Evolutionary conservation across 2,113 vertebrate genomes (phyloP), one percentile per base, ranked within the genome.

Genomic region (Cottus gobio): DNA sequence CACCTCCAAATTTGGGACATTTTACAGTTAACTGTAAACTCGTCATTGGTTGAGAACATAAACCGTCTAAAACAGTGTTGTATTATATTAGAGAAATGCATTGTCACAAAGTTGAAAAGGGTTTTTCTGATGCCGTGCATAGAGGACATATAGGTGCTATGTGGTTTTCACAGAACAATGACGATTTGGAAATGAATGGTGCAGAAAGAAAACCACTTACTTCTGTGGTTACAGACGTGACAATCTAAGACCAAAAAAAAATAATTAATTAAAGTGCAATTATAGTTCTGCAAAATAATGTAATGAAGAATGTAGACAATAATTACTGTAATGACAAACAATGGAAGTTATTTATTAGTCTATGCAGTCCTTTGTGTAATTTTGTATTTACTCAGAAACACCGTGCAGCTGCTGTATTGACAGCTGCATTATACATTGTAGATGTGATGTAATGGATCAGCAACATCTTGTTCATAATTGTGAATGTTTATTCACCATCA

Each of bases 341-440:
- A n/a, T 65, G 54, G 34, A 37, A 77, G 10, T 30, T 90, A 92
- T 91, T 92, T 92, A 91, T 92, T 87, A 77, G 74, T 80, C 58
- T 50, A 50, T 42, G 18, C 60, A 75, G n/a, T 71, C n/a, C 54
- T 37, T 22, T 81, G 42, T 82, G 65, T 70, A n/a, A 58, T 63
- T 50, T 62, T 76, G 28, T 79, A 78, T 80, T 74, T 73, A 80
- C 67, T 82, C 42, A 72, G 30, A 69, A 71, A 30, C 72, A 12
- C 16, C 67, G 68, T 79, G 74, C 58, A 60, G 57, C 79, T 69
- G 26, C 44, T 67, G 71, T 69, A 70, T 71, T 50, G 15, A 80
- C 42, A 46, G 64, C 50, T 70, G 76, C 54, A 37, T 15, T 44
- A 30, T 57, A 52, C 30, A 30, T 70, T 66, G 30, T 57, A 46